Conservation (phyloP, 1,140 invertebrate genomes). For the Carposina sasakii region DNA sequence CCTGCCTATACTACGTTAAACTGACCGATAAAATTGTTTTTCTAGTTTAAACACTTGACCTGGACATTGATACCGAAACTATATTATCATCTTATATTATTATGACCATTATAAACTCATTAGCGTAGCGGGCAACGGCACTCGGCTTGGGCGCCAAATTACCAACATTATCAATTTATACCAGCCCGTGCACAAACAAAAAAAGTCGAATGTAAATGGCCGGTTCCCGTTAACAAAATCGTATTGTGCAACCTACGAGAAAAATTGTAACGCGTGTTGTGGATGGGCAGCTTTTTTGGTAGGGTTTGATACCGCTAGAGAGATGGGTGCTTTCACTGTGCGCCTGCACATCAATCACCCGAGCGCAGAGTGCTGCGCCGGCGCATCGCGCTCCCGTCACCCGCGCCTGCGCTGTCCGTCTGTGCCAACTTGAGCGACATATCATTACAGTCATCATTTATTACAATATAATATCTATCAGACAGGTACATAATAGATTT, state of each 20-base stretch:
- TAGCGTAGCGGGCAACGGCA: conserved; percentile 67
- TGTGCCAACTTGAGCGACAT: too few relatives aligned
- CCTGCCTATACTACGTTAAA: too few relatives aligned
- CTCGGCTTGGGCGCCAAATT: conserved; percentile 62
- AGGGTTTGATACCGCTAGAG: conserved; percentile 54
- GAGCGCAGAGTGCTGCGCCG: not conserved
- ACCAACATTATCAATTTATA: conserved; percentile 71
- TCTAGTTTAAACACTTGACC: conserved; percentile 49
- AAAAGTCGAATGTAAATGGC: conserved; percentile 65
- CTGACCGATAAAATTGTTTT: too few relatives aligned
- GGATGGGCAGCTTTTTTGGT: conserved; percentile 43
- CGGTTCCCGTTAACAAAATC: conserved; percentile 68
- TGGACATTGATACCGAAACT: conserved; percentile 67
- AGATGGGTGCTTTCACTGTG: conserved; percentile 53
- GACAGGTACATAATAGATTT: too few relatives aligned
- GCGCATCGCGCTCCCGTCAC: not conserved
- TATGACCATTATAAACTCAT: conserved; percentile 69
- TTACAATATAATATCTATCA: too few relatives aligned
- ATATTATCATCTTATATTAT: conserved; percentile 64
- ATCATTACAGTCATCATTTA: too few relatives aligned
- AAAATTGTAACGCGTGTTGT: conserved; percentile 64
- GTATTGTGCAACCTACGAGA: conserved; percentile 70
- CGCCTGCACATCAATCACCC: conserved; percentile 42
- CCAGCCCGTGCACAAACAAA: conserved; percentile 63
- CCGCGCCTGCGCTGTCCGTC: not conserved